Evolutionary conservation across 2,797 vertebrate genomes (phyloP).

Genomic region (Iguana delicatissima): DNA sequence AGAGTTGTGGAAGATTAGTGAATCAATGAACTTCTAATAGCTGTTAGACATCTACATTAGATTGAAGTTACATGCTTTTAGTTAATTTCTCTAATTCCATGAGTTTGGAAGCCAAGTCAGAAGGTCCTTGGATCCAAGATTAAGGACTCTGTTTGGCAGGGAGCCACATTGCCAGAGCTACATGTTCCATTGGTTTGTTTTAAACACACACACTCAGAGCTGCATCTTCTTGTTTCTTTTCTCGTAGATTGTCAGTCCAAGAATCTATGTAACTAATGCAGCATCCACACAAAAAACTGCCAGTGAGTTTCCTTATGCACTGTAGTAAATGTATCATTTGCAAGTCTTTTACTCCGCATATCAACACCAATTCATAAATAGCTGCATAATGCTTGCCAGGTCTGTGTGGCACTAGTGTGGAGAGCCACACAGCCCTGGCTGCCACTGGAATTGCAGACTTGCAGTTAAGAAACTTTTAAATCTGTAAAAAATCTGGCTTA

Average conservation of each 20-base stretch:
- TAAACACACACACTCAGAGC: background rate
- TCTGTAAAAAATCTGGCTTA: too few species aligned
- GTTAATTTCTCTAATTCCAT: background rate
- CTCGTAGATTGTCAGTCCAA: background rate
- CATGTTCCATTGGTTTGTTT: background rate
- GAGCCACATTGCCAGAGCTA: background rate
- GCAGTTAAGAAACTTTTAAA: too few species aligned
- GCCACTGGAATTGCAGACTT: too few species aligned
- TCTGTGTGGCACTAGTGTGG: background rate
- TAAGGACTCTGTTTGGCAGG: background rate
- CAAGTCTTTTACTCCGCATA: background rate
- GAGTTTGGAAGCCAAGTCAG: background rate
- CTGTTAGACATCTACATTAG: constrained; percentile 25
- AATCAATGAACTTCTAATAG: constrained; percentile 34
- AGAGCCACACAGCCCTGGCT: too few species aligned
- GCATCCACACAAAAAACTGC: background rate
- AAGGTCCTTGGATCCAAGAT: background rate
- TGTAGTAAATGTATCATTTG: background rate
- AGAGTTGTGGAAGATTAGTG: constrained; percentile 34
- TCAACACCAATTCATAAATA: background rate
- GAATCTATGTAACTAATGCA: background rate
- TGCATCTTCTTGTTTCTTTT: background rate
- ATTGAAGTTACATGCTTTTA: background rate
- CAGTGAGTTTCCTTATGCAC: background rate
- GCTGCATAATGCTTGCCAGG: background rate